These are phyloP conservation scores for Apamea monoglypha DNA, from an alignment of 2,888 invertebrate species.

Conservation along the genomic window DNA sequence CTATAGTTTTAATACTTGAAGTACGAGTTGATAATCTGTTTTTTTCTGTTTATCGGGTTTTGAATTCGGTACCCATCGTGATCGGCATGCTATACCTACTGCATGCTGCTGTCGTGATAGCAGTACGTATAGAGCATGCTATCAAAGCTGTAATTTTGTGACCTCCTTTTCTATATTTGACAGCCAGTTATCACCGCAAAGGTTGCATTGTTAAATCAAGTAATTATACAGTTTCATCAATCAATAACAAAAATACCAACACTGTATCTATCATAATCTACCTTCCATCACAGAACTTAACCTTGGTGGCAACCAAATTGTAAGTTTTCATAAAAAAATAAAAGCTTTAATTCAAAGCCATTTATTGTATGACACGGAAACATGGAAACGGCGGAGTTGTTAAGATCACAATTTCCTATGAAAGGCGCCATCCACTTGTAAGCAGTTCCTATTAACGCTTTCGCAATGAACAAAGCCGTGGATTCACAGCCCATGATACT, in stretches of 20 bases:
- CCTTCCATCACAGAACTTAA: no score
- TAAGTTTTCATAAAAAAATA: neutral
- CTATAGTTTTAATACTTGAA: no score
- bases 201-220: neutral
- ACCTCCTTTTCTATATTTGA: neutral
- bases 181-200: neutral
- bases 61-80: no score
- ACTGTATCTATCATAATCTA: neutral
- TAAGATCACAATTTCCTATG: neutral
- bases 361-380: no score
- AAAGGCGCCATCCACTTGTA: neutral
- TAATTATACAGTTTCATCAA: neutral
- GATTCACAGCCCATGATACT: neutral
- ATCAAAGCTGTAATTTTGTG: neutral
- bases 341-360: neutral
- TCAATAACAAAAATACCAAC: neutral
- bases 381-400: neutral
- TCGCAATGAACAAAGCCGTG: constrained; percentile 10
- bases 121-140: neutral
- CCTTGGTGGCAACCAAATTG: no score
- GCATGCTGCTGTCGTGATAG: neutral
- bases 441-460: no score
- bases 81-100: neutral
- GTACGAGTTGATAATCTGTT: neutral
- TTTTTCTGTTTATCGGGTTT: no score